Conservation (phyloP, 2,113 vertebrate genomes). For the Neomonachus schauinslandi region DNA sequence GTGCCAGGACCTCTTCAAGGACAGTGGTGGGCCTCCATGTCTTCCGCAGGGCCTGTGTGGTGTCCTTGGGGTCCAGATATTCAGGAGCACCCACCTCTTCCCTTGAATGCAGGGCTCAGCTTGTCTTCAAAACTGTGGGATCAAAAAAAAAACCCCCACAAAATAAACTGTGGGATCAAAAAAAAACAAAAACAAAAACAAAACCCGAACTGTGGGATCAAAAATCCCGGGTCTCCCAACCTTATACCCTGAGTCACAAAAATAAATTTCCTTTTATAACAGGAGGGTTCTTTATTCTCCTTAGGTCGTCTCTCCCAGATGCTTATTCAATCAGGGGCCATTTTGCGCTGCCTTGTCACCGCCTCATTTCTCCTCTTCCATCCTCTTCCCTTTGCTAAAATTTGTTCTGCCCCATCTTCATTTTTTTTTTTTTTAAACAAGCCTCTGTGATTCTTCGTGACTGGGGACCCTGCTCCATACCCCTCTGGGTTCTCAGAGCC, state of each 20-base stretch:
- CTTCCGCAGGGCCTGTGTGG: background rate
- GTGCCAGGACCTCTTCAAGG: background rate
- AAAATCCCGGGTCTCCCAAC: background rate
- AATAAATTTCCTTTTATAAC: background rate
- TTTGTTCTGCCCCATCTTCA: background rate
- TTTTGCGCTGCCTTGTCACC: background rate
- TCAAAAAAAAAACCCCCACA: too few species aligned
- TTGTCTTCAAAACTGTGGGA: background rate
- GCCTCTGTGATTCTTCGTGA: background rate
- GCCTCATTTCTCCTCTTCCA: background rate
- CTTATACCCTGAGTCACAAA: background rate
- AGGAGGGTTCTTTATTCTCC: background rate
- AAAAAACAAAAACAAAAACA: too few species aligned
- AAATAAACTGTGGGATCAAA: background rate
- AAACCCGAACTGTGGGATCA: background rate
- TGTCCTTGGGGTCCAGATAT: background rate
- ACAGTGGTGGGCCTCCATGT: rapidly evolving
- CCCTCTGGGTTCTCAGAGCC: background rate
- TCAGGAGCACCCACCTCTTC: background rate
- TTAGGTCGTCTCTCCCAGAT: background rate
- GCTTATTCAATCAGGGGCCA: background rate
- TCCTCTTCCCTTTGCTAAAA: background rate
- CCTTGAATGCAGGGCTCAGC: background rate
- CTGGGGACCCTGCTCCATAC: background rate
- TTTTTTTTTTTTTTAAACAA: background rate